phyloP scores from a whole-genome alignment of 2,113 vertebrate genomes.

The Gorilla gorilla region DNA sequence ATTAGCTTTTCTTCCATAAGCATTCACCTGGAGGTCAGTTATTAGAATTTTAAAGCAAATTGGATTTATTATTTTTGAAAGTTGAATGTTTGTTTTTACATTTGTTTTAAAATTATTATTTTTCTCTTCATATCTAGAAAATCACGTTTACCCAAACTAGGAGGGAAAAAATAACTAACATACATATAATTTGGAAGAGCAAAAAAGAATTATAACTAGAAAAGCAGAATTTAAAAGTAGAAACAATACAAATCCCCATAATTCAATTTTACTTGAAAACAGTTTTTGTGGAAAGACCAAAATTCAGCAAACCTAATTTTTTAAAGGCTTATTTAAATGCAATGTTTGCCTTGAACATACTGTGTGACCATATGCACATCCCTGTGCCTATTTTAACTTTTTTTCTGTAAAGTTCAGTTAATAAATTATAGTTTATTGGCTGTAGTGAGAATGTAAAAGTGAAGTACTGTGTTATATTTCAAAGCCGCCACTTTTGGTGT shows the following conservation, averaged over 20 bases:
- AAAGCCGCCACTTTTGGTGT: background rate
- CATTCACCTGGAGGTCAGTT: background rate
- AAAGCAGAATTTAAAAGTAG: background rate
- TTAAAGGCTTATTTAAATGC: background rate
- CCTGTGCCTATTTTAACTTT: slow-evolving; percentile 12
- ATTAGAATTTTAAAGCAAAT: background rate
- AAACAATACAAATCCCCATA: background rate
- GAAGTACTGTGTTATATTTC: background rate
- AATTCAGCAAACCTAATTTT: background rate
- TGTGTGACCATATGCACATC: background rate
- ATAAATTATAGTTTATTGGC: background rate
- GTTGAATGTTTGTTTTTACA: background rate
- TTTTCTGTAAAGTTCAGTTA: background rate
- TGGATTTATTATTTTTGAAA: background rate
- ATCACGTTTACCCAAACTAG: background rate
- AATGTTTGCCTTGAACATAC: background rate
- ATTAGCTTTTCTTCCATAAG: background rate
- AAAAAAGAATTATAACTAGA: background rate
- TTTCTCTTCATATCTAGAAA: background rate
- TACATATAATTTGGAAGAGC: background rate
- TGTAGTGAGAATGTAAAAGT: background rate
- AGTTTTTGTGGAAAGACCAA: background rate
- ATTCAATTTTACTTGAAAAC: slow-evolving; percentile 3
- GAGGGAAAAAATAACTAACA: background rate
- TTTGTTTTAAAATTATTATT: slow-evolving; percentile 18